phyloP scores from a whole-genome alignment of 2,113 vertebrate genomes.

The Dicrurus megarhynchus region DNA sequence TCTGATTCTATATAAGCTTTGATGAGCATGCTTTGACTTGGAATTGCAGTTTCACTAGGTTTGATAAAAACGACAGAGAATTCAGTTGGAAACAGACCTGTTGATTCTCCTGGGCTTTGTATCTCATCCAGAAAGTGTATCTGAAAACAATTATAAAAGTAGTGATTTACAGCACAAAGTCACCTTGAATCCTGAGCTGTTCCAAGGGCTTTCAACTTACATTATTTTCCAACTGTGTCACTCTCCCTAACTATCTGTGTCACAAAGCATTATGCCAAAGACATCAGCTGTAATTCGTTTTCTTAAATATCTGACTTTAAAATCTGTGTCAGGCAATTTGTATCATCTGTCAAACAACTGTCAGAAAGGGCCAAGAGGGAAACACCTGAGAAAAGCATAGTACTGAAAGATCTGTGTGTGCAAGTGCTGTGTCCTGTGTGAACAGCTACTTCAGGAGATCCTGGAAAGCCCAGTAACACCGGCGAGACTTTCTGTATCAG shows the following conservation, averaged over 20 bases:
- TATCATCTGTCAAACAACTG: constrained; percentile 55
- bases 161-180: constrained; percentile 17
- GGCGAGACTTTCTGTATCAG: background rate
- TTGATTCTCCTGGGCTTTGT: background rate
- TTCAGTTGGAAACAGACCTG: background rate
- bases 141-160: constrained; percentile 12
- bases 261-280: constrained; percentile 49
- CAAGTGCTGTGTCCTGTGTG: background rate
- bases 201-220: constrained; percentile 1
- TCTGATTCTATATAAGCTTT: background rate
- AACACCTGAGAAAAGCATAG: constrained; percentile 47
- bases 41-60: background rate
- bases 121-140: background rate
- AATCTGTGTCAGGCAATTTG: constrained; percentile 51
- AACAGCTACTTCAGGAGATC: background rate
- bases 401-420: background rate
- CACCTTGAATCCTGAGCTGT: constrained; percentile 35
- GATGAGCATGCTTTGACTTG: background rate
- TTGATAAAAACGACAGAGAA: background rate
- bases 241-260: constrained; percentile 43
- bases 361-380: constrained; percentile 53
- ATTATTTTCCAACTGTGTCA: constrained; percentile 40
- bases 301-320: constrained; percentile 60
- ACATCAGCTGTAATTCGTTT: constrained; percentile 43
- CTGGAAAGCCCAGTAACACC: background rate